Conservation (phyloP, 1,140 invertebrate genomes). For the Tetraneura akinire region DNA sequence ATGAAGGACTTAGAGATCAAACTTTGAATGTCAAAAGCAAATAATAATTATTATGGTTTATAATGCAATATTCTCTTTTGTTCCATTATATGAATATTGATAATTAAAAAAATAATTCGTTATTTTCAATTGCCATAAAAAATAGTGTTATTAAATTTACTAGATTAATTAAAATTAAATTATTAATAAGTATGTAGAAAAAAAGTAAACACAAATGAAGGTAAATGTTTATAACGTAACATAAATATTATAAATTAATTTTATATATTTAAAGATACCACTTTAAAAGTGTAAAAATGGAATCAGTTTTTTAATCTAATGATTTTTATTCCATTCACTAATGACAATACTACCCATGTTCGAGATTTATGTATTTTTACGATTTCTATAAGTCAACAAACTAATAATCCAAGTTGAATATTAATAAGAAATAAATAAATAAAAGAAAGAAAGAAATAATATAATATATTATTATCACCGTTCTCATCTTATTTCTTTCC, state of each 20-base stretch:
- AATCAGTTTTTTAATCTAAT: background rate
- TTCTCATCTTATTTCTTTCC: background rate
- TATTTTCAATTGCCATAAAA: too few relatives aligned
- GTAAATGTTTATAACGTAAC: too few relatives aligned
- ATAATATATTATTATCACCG: background rate
- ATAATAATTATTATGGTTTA: constrained; percentile 17
- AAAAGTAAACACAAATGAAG: background rate
- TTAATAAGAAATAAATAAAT: background rate
- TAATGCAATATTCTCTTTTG: constrained; percentile 16
- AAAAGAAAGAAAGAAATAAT: background rate
- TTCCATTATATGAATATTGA: too few relatives aligned
- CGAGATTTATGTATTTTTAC: background rate
- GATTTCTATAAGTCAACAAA: background rate
- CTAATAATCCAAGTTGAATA: background rate
- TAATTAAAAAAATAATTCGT: background rate
- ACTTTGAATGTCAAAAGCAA: constrained; percentile 2
- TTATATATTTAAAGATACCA: background rate
- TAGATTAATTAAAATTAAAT: too few relatives aligned
- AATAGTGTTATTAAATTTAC: too few relatives aligned
- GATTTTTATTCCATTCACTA: background rate
- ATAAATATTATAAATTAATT: too few relatives aligned
- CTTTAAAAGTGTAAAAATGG: background rate
- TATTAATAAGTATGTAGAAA: too few relatives aligned
- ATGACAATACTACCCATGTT: background rate
- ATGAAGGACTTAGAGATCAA: constrained; percentile 34